Base-by-base conservation (phyloP, 2,888 invertebrate species). In the Tipula confusa region DNA sequence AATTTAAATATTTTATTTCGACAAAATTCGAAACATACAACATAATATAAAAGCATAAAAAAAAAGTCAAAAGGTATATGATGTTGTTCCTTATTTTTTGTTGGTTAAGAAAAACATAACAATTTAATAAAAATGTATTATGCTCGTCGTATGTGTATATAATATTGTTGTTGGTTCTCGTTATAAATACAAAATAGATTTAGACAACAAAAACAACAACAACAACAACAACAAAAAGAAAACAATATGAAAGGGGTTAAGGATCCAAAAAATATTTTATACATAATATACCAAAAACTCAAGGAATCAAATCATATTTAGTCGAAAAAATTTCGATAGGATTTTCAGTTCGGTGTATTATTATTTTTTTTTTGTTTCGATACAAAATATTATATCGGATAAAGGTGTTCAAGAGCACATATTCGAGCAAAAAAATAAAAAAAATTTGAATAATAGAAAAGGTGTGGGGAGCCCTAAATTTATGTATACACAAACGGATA, bases 31-130 rank as follows among this genome's bases (percentile, higher is more conserved):
- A 64, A 64, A 24, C 64, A 24, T 64, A 64, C 3, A 64, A n/a
- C 24, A 64, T n/a, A 38, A n/a, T 36, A 38, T n/a, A n/a, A n/a
- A 4, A 2, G 24, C 64, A 64, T 24, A 7, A 64, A 64, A 64
- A 64, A 18, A 18, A 64, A 64, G 64, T 64, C 64, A 64, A 64
- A 64, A 64, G 64, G 64, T 64, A 24, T 64, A 24, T 64, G n/a
- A n/a, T n/a, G 64, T 64, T 64, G 64, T 64, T 64, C 64, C 64
- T 64, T 64, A 24, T 43, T 43, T 36, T 43, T 43, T n/a, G n/a
- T n/a, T 64, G 64, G 64, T 64, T 64, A 64, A 64, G 64, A 64
- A 64, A 64, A 64, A 64, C 64, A 64, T 64, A 64, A 64, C 64
- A 64, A 64, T 64, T 64, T 64, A 64, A 64, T 64, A 64, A 64